Evolutionary conservation across 1,140 invertebrate species (phyloP), one percentile per base, ranked within the genome.

Genomic region (Elysia chlorotica): DNA sequence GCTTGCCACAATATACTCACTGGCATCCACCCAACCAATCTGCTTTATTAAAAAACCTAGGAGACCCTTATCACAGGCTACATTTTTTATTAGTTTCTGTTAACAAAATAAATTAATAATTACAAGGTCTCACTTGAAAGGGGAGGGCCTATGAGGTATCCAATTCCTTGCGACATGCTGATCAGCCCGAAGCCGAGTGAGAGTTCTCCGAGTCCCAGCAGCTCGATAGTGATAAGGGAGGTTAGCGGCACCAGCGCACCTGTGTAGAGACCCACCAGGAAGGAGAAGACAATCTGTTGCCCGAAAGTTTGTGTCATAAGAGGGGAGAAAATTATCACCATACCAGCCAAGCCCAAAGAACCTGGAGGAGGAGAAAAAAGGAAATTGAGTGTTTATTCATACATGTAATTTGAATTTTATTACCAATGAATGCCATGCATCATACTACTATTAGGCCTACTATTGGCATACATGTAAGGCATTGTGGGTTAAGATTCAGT

Each of bases 61-160:
- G 23, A 41, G 33, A n/a, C n/a, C n/a, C n/a, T n/a, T n/a, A n/a
- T n/a, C n/a, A n/a, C n/a, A n/a, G n/a, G n/a, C n/a, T n/a, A n/a
- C n/a, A n/a, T n/a, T n/a, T n/a, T n/a, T n/a, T n/a, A n/a, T n/a
- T n/a, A n/a, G 21, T 6, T 17, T 23, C 35, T 30, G 21, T n/a
- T 4, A 38, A 14, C 5, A 14, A 19, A n/a, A 19, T 17, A 41
- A 37, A 66, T 19, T 35, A 3, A 69, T 14, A 57, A 48, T 35
- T 57, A 68, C 19, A 68, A 70, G 2, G 21, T 38, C 53, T 67
- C 63, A 76, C 77, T 72, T 54, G 77, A 67, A 31, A 76, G 31
- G 2, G 77, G 77, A 28, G 77, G 77, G 31, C 77, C 77, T 2
- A 71, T 59, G 4, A 78, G 21, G 23, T 68, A 63, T 0, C 77